Conservation (phyloP, 1,140 invertebrate genomes). For the Drosophila simulans region DNA sequence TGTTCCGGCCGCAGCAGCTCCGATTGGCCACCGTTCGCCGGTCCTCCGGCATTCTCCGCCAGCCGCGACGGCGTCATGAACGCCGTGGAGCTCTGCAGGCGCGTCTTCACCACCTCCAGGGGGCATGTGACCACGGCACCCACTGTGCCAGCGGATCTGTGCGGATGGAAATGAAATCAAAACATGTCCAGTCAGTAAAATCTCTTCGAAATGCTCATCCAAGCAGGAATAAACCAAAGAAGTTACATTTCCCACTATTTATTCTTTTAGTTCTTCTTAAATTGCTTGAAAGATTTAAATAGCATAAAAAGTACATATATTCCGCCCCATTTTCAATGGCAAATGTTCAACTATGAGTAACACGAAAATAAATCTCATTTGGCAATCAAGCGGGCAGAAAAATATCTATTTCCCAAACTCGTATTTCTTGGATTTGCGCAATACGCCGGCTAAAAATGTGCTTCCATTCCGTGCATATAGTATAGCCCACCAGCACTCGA, state of each 20-base stretch:
- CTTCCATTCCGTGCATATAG: conserved; percentile 10
- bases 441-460: conserved; percentile 42
- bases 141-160: conserved; percentile 96
- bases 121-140: conserved; percentile 99
- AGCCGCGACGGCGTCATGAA: conserved; percentile 86
- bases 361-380: conserved; percentile 57
- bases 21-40: conserved; percentile 66
- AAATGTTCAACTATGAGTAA: conserved; percentile 7
- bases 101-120: conserved; percentile 99
- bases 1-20: conserved; percentile 82
- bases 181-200: background rate
- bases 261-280: no score
- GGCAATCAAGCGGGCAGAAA: conserved; percentile 45
- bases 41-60: conserved; percentile 73
- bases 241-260: no score
- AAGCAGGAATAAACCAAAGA: no score
- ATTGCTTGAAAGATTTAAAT: no score
- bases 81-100: conserved; percentile 95
- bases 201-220: background rate
- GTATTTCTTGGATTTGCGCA: conserved; percentile 45
- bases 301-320: background rate
- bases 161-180: conserved; percentile 53
- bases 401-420: conserved; percentile 33
- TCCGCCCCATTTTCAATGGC: background rate
- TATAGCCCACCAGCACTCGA: conserved; percentile 2